phyloP scores from a whole-genome alignment of 2,797 vertebrate species.

The Phoebastria nigripes region DNA sequence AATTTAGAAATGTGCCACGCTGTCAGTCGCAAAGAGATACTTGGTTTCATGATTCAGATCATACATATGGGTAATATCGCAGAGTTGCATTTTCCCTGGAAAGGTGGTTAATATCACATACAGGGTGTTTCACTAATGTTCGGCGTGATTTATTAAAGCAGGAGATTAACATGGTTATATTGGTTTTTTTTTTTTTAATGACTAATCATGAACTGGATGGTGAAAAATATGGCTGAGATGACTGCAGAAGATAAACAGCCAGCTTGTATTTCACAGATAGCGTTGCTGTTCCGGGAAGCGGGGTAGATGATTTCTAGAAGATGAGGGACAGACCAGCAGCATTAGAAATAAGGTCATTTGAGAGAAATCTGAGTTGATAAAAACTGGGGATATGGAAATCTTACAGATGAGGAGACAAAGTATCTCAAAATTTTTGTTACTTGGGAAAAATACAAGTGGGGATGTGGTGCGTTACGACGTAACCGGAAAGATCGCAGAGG shows the following conservation, averaged over 20 bases:
- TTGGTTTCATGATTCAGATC: not conserved
- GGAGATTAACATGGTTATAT: not conserved
- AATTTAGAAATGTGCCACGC: not conserved
- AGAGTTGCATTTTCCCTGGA: not conserved
- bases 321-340: not conserved
- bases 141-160: not conserved
- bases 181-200: not conserved
- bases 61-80: not conserved
- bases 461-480: fast-evolving
- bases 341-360: not conserved
- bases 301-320: not conserved
- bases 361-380: not conserved
- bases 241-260: not conserved
- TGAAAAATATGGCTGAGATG: not conserved
- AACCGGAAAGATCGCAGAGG: not conserved
- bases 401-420: not conserved
- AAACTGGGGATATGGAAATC: not conserved
- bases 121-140: not conserved
- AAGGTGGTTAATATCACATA: not conserved
- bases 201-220: not conserved
- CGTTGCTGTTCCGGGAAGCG: fast-evolving
- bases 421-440: not conserved
- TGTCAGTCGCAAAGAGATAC: not conserved
- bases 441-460: not conserved
- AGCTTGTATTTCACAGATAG: not conserved